A percentile compares a stretch with the other conserved stretches of the same genome.
phyloP scores from a whole-genome alignment of 2,797 vertebrate species.

The Ctenochaetus hawaiiensis region DNA sequence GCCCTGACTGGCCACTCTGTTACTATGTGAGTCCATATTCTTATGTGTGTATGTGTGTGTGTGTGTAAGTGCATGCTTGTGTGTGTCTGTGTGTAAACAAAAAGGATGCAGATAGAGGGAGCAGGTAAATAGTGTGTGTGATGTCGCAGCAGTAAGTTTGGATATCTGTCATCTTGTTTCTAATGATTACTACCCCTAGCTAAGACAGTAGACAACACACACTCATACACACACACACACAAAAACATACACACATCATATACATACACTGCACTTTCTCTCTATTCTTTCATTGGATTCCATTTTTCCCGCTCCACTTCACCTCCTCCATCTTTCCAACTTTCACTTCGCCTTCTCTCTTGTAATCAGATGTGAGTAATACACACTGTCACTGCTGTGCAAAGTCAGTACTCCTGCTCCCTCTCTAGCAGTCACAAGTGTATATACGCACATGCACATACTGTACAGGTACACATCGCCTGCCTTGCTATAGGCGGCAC shows the following conservation, averaged over 20 bases:
- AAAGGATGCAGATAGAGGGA: neutral
- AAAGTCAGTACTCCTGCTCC: constrained; percentile 35
- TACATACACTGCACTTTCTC: constrained; percentile 8
- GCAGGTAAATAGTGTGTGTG: constrained; percentile 5
- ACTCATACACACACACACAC: constrained; percentile 14
- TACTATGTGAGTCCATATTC: neutral
- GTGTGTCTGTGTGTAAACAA: neutral
- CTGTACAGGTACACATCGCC: constrained; percentile 10
- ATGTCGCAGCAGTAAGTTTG: constrained; percentile 23
- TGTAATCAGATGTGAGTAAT: constrained; percentile 63
- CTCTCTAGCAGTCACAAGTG: neutral
- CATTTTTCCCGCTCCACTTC: constrained; percentile 46
- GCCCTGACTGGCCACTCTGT: constrained; percentile 21
- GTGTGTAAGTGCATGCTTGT: neutral
- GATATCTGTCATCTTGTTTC: constrained; percentile 44
- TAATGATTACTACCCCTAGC: constrained; percentile 65
- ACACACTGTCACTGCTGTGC: constrained; percentile 46
- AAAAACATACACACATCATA: constrained; percentile 12
- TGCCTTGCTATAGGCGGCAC: constrained; percentile 21
- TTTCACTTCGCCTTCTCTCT: constrained; percentile 34
- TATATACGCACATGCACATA: neutral
- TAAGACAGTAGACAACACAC: neutral
- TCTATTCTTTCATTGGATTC: constrained; percentile 39
- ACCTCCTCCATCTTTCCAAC: constrained; percentile 43
- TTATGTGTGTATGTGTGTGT: neutral